Evolutionary conservation across 2,113 vertebrate species (phyloP).

Genomic region (Pseudorhombus dupliciocellatus): DNA sequence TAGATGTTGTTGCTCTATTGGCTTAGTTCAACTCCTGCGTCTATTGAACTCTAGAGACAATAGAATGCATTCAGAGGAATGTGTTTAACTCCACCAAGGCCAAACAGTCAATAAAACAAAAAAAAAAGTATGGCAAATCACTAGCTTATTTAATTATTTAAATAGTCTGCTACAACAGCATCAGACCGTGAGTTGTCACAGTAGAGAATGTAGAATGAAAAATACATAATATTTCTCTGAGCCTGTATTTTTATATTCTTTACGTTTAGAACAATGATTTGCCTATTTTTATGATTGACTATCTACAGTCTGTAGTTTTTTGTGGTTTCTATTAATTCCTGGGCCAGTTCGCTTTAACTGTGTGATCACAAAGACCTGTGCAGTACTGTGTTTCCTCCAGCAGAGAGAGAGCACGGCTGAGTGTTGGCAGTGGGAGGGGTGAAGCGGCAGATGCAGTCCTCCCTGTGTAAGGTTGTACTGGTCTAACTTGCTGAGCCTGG

Average conservation of each 20-base stretch:
- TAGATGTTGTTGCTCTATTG: neutral
- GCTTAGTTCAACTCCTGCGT: neutral
- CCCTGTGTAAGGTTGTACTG: constrained; percentile 3
- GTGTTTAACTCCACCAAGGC: too few relatives aligned
- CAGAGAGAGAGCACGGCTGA: constrained; percentile 45
- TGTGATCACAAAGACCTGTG: neutral
- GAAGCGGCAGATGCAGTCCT: constrained; percentile 1
- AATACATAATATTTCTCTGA: too few relatives aligned
- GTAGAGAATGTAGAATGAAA: too few relatives aligned
- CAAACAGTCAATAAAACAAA: too few relatives aligned
- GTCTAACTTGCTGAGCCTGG: constrained; percentile 53
- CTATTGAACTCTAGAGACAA: neutral
- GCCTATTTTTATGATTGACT: neutral
- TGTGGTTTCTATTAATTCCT: too few relatives aligned
- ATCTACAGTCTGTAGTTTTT: too few relatives aligned
- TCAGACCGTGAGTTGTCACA: too few relatives aligned
- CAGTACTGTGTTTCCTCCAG: constrained; percentile 31
- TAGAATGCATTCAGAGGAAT: neutral
- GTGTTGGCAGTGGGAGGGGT: constrained; percentile 14
- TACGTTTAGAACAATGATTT: neutral
- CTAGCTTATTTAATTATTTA: too few relatives aligned
- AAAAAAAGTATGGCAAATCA: too few relatives aligned
- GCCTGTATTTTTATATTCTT: neutral
- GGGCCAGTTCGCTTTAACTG: too few relatives aligned
- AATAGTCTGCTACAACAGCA: too few relatives aligned